Conservation (phyloP, 2,888 invertebrate genomes). For the Cylindroiulus punctatus region DNA sequence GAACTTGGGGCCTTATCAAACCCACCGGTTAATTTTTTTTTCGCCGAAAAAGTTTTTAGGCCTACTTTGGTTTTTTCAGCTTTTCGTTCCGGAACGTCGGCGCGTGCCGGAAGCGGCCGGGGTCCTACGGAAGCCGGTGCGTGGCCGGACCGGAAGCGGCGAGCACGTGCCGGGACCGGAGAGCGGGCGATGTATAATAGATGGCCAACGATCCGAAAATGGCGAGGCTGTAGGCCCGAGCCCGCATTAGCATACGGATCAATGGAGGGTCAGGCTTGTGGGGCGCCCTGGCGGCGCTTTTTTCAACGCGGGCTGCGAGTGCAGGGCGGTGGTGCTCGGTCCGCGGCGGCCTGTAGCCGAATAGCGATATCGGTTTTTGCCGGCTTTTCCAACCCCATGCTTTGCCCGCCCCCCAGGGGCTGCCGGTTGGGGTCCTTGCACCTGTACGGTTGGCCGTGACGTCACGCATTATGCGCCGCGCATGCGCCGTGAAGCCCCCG, state of each 20-base stretch:
- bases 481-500: constrained; percentile 8
- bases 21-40: no score
- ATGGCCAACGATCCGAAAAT: constrained; percentile 25
- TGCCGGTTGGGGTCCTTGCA: background rate
- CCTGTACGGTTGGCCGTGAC: constrained; percentile 52
- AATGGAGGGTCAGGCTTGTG: no score
- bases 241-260: no score
- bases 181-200: background rate
- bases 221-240: background rate
- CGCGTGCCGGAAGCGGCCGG: no score
- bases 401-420: background rate
- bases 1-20: no score
- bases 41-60: no score
- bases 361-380: background rate
- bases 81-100: no score
- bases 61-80: no score
- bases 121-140: no score
- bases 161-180: background rate
- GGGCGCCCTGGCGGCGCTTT: constrained; percentile 5
- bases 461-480: constrained; percentile 55
- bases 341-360: no score
- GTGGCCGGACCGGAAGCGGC: no score
- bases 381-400: background rate
- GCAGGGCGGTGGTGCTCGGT: no score
- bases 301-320: background rate